Conservation (phyloP, 2,888 invertebrate species). For the Noctua fimbriata region DNA sequence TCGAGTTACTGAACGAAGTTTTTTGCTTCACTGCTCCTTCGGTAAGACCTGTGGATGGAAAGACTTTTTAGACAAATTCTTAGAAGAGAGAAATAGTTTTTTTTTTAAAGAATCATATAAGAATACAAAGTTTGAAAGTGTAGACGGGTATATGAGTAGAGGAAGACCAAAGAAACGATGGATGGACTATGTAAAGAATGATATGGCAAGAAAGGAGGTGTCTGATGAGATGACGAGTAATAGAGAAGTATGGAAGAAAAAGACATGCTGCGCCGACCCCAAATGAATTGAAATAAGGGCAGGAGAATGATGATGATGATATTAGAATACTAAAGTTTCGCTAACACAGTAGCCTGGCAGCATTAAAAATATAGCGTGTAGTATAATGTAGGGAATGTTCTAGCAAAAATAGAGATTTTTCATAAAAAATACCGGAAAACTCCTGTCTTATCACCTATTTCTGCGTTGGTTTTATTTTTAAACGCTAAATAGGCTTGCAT, state of each 20-base stretch:
- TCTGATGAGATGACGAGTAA: too few species aligned
- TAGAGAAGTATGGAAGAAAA: too few species aligned
- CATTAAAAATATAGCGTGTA: neutral
- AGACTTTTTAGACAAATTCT: neutral
- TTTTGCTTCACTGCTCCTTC: constrained; percentile 66
- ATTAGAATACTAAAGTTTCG: neutral
- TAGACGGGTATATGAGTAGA: too few species aligned
- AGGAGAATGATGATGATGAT: too few species aligned
- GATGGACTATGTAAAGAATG: too few species aligned
- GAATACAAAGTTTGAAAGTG: neutral
- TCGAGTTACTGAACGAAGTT: constrained; percentile 45
- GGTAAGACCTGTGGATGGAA: constrained; percentile 58
- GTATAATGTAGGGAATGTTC: neutral
- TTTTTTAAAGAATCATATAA: neutral
- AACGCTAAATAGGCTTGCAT: too few species aligned
- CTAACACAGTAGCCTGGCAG: neutral
- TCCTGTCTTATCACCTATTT: neutral
- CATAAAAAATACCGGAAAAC: neutral
- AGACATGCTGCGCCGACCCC: too few species aligned
- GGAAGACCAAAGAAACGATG: too few species aligned
- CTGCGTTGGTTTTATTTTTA: neutral
- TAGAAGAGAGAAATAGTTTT: neutral
- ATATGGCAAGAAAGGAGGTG: too few species aligned
- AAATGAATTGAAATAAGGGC: too few species aligned
- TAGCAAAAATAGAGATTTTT: neutral